phyloP scores from a whole-genome alignment of 2,888 invertebrate species.

The Dryococelus australis region DNA sequence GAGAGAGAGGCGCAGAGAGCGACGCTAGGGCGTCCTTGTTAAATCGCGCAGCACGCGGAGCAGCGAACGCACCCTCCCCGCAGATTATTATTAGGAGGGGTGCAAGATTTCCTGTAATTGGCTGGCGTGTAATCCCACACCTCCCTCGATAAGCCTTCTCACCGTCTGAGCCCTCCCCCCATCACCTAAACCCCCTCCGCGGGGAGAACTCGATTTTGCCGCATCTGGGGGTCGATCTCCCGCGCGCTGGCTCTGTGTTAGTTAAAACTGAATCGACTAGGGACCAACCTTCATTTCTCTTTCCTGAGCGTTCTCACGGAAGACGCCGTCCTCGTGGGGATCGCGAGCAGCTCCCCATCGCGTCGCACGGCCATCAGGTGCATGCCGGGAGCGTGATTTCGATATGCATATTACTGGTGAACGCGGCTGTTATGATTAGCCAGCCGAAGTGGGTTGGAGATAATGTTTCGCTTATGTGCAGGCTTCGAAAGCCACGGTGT shows the following conservation, averaged over 20 bases:
- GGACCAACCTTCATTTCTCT: no score
- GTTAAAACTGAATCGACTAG: no score
- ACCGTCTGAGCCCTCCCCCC: not conserved
- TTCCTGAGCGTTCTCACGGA: no score
- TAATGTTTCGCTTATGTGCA: no score
- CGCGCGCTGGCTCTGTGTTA: not conserved
- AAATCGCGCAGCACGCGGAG: not conserved
- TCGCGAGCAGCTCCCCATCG: no score
- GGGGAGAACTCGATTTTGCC: not conserved
- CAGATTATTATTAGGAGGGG: constrained; percentile 1
- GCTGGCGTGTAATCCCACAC: constrained; percentile 16
- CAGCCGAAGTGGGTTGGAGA: no score
- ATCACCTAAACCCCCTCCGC: not conserved
- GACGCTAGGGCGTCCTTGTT: not conserved
- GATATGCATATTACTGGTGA: no score
- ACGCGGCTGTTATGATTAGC: no score
- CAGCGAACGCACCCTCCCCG: not conserved
- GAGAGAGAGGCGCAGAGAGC: no score
- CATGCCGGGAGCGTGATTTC: no score
- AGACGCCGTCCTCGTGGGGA: no score
- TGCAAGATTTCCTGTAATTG: constrained; percentile 16
- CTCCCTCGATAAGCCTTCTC: not conserved
- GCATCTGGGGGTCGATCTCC: not conserved
- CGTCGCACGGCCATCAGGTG: no score
- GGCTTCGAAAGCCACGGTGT: not conserved